Evolutionary conservation across 1,140 invertebrate genomes (phyloP), one percentile per base, ranked within the genome.

Genomic region (Apolygus lucorum): DNA sequence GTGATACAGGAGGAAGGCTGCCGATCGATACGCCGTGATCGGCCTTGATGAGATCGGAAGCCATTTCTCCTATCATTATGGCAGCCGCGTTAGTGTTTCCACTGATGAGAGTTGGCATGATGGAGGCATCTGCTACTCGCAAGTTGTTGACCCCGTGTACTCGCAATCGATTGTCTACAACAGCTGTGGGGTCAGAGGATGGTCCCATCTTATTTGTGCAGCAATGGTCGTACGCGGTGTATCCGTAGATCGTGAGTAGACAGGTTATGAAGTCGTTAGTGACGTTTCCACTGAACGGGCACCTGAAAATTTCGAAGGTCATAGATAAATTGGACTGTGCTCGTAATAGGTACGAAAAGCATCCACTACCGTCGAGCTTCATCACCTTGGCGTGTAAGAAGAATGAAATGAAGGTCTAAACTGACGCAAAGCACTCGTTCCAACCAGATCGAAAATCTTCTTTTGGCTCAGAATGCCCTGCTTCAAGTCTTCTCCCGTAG

Each of bases 141-240:
- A 81, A 67, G 25, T 42, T 42, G 11, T 21, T 28, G 13, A 74
- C 49, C 1, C 72, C 73, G 26, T 74, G 70, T 2, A 74, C 73
- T 63, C 34, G 28, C 2, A 74, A 70, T 14, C 68, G 11, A 2
- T 72, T 85, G 78, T 96, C 92, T 0, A 96, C 93, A 0, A 96
- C 94, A 0, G 92, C 90, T 11, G 87, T 85, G 2, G 84, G 81
- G 77, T 93, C 91, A 1, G 8, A 29, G 1, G 66, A 2, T 0
- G 73, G 73, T 22, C 88, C 88, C 82, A 92, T 88, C 70, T 84
- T 83, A 76, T 88, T 91, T 52, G 90, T 92, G 25, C 90, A 88
- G 14, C 84, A 83, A 21, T 88, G 88, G 81, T 91, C 89, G 77
- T 87, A 89, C 24, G 82, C 82, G 0, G 86, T 87, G 72, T 80